These are phyloP conservation scores for Phyllotreta striolata DNA, from an alignment of 2,888 invertebrate genomes.

Conservation along the genomic window DNA sequence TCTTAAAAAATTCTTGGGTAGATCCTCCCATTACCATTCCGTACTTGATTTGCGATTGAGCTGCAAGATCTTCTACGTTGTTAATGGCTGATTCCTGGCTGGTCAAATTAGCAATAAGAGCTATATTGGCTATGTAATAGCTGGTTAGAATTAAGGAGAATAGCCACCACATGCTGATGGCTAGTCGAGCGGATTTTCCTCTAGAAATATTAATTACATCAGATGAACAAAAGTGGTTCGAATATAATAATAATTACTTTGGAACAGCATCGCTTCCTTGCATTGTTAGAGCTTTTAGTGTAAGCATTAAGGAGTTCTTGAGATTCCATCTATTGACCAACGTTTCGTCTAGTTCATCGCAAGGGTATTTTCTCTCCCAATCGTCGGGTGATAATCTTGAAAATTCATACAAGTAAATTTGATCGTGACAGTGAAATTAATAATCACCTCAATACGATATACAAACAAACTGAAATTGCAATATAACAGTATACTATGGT, in stretches of 20 bases:
- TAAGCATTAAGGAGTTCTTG: slow-evolving; percentile 92
- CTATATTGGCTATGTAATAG: slow-evolving; percentile 93
- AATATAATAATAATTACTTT: slow-evolving; percentile 66
- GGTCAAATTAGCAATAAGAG: slow-evolving; percentile 90
- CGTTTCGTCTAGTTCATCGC: slow-evolving; percentile 83
- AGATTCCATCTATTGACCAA: slow-evolving; percentile 89
- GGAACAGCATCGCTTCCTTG: slow-evolving; percentile 94
- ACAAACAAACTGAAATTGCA: slow-evolving; percentile 81
- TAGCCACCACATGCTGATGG: slow-evolving; percentile 93
- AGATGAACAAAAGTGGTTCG: neutral
- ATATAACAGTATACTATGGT: slow-evolving; percentile 87
- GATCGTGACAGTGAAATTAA: neutral
- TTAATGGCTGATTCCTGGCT: slow-evolving; percentile 88
- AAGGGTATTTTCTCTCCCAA: slow-evolving; percentile 93
- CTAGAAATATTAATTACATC: slow-evolving; percentile 60
- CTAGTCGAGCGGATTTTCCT: slow-evolving; percentile 87
- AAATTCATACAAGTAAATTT: neutral
- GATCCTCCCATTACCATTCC: slow-evolving; percentile 86
- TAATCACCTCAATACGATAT: slow-evolving; percentile 71
- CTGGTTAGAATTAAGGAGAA: slow-evolving; percentile 87
- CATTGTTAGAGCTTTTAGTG: slow-evolving; percentile 89
- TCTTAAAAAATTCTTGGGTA: slow-evolving; percentile 90
- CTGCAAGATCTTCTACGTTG: slow-evolving; percentile 88
- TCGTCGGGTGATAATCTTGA: slow-evolving; percentile 85
- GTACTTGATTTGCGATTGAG: slow-evolving; percentile 96